phyloP scores from a whole-genome alignment of 2,113 vertebrate species.

The Microcebus tavaratra region DNA sequence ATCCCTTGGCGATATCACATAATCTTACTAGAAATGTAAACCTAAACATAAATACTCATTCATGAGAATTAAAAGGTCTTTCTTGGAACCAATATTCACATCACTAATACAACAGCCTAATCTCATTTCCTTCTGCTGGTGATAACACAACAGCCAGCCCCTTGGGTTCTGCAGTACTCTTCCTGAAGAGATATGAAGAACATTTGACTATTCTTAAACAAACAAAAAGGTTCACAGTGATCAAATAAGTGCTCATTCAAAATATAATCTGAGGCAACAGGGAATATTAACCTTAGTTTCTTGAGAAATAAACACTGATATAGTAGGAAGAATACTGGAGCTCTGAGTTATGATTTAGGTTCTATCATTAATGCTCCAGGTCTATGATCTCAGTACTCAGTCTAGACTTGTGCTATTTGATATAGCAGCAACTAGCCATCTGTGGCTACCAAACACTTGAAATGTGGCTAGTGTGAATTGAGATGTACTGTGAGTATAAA shows the following conservation, averaged over 20 bases:
- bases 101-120: conserved; percentile 1
- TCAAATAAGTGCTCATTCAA: not conserved
- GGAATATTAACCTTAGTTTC: not conserved
- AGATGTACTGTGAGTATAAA: not conserved
- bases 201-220: not conserved
- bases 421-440: not conserved
- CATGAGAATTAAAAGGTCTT: conserved; percentile 8
- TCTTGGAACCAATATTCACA: not conserved
- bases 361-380: not conserved
- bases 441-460: not conserved
- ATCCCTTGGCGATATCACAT: not conserved
- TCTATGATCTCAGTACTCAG: not conserved
- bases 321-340: conserved; percentile 7
- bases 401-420: not conserved
- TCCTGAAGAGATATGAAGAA: not conserved
- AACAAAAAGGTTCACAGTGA: conserved; percentile 27
- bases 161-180: not conserved
- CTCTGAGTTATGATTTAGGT: conserved; percentile 5
- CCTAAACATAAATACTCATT: not conserved
- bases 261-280: not conserved
- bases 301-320: conserved; percentile 3
- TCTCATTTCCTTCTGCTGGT: not conserved
- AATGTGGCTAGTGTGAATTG: not conserved
- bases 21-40: conserved; percentile 35
- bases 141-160: not conserved